Evolutionary conservation across 2,888 invertebrate species (phyloP), one percentile per base, ranked within the genome.

Genomic region (Nomada fabriciana): DNA sequence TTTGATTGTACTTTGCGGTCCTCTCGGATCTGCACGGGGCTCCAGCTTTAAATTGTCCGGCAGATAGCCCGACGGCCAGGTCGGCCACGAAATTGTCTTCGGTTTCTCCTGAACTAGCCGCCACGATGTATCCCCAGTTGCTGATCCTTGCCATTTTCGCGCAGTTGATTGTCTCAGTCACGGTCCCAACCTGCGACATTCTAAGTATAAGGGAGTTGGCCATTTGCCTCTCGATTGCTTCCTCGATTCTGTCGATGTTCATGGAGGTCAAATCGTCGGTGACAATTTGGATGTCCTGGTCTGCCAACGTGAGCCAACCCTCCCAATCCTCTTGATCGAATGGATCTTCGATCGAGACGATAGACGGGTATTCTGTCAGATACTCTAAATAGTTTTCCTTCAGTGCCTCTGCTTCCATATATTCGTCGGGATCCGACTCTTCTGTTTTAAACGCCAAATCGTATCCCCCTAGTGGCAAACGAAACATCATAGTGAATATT

Each of bases 341-440:
- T 0, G 93, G 93, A 85, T 94, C 93, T 72, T 92, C 92, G 71
- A 93, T 87, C 5, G 93, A 93, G 2, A 92, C 85, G n/a, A 94
- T 70, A 0, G 72, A 74, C 0, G 93, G 92, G 53, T 86, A 93
- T 61, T 91, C 91, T 0, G 75, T 61, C 0, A 92, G 13, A 4
- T 91, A 87, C 29, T 91, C 91, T 1, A 87, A 64, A 65, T 93
- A 93, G 23, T 89, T 89, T 15, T 92, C 90, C 9, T 77, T 84
- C 15, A 93, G 61, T 0, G 89, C 90, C 15, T 92, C 91, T 0
- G 91, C 75, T 50, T 91, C 89, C 55, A 92, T 80, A 57, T 91
- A 91, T 60, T 91, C 90, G 20, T 91, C 91, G 0, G 92, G 91
- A 73, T 93, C 91, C 9, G 92, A 90, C 5, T 92, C 92, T 18